A percentile compares a stretch with the other conserved stretches of the same genome.
phyloP scores from a whole-genome alignment of 2,888 invertebrate species.

The Flexamia atlantica region DNA sequence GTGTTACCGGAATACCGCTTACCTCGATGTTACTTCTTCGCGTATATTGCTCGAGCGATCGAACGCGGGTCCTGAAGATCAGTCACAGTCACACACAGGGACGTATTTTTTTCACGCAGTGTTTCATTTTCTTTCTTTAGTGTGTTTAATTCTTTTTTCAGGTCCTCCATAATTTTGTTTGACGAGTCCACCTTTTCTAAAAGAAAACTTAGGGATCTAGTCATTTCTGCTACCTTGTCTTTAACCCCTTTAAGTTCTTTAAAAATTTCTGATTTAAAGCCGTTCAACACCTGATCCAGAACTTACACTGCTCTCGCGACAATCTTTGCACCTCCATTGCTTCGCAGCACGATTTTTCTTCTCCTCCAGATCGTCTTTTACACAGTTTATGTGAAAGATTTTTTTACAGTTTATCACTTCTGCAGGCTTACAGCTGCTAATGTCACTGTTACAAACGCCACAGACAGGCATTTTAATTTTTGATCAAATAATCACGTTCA shows the following conservation, averaged over 20 bases:
- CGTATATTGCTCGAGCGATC: conserved; percentile 40
- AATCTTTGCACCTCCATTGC: conserved; percentile 7
- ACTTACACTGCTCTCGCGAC: background rate
- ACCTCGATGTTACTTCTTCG: conserved; percentile 35
- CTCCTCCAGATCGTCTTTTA: background rate
- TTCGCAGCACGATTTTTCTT: background rate
- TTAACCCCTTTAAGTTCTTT: background rate
- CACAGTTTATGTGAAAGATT: background rate
- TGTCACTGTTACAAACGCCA: conserved; percentile 13
- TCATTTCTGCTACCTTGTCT: background rate
- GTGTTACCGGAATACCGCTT: conserved; percentile 34
- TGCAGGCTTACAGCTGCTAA: background rate
- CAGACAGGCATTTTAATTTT: background rate
- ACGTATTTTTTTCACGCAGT: conserved; percentile 1
- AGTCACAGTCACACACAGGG: background rate
- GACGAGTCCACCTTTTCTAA: background rate
- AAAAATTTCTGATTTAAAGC: background rate
- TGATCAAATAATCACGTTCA: background rate
- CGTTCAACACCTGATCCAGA: background rate
- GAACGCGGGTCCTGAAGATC: conserved; percentile 25
- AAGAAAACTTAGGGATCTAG: background rate
- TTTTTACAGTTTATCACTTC: conserved; percentile 2
- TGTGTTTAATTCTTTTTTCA: no score
- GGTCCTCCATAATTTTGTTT: background rate
- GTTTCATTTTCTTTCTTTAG: no score